Base-by-base conservation (phyloP, 2,888 invertebrate genomes). In the Torymus tubicola region DNA sequence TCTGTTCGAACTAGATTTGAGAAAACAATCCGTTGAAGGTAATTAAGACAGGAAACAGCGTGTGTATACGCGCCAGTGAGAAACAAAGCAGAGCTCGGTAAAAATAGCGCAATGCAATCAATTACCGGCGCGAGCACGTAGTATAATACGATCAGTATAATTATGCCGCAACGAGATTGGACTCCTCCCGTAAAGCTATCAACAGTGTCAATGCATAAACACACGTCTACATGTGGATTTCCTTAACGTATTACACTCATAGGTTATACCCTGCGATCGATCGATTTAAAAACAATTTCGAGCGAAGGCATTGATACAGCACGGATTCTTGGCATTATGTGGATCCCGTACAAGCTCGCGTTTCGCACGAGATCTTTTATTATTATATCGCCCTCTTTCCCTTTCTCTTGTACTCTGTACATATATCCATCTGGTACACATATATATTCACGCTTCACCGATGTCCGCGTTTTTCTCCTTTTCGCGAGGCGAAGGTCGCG, bases 401-500 rank as follows among this genome's bases (percentile, higher is more conserved):
- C 42, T 42, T 42, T 42, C 42, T 42, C 42, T n/a, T 2, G 42
- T 42, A n/a, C 64, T 14, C 64, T 42, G n/a, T 42, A 16, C 31
- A 42, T 42, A 5, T 8, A 42, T 42, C 42, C 2, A 31, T 24
- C 14, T 18, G 8, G 16, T n/a, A 18, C 58, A 18, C 16, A 12
- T 58, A 18, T 16, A 12, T 18, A 16, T 67, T 42, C 21, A 8
- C 55, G 24, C 11, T 55, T 55, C 21, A 24, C 53, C 42, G 63
- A 42, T 42, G 42, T 42, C 42, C 42, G 42, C 42, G 42, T 42
- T 42, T 42, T 42, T 42, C 42, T 42, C 42, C 42, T 64, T 73
- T 70, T 57, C 63, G 76, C 24, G 53, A 60, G 71, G 64, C 73
- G 78, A 78, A 78, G 78, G 78, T 78, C 78, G 50, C 12, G 2